Base-by-base conservation (phyloP, 2,113 vertebrate species). In the Astur gentilis region DNA sequence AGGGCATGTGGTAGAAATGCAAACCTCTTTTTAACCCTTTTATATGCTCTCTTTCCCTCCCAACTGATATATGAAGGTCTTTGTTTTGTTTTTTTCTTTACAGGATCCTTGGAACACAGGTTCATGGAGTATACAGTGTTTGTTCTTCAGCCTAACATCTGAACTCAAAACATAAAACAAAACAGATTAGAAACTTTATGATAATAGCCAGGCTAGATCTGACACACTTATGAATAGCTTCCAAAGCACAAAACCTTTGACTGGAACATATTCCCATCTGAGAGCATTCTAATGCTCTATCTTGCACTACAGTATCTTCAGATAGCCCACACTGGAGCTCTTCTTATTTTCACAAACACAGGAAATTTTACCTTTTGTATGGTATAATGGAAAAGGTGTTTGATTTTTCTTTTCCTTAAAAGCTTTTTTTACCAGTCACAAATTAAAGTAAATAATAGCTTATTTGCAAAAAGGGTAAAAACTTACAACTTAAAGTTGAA, bases 21-120 rank as follows among this genome's bases (percentile, higher is more conserved):
- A 98, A 98, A 98, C 98, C 98, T 96, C 97, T 95, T 98, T 97
- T 98, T 98, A 98, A 98, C 98, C 98, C 97, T 98, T 98, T 97
- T 91, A 90, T 92, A 88, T 95, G 87, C 96, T 90, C 95, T 93
- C 94, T 89, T 96, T 97, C 95, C 94, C 91, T 96, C 79, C 76
- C 85, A 96, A 97, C 82, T 95, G 92, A 97, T 86, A 96, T 85
- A 97, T 92, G 95, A 95, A 98, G 88, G 95, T 95, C 97, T 98
- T 97, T 97, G 96, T 97, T 80, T 96, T 72, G 47, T 62, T 81
- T 88, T 95, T 67, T 42, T 44, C 66, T 96, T 92, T 92, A 93
- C 36, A 95, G 82, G 93, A 95, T 96, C 89, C 96, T 88, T 96
- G 93, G 94, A 95, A 97, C 66, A 96, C 52, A 36, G 88, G 77